These are phyloP conservation scores for Sycobia sp. DNA, from an alignment of 1,140 invertebrate species.

Conservation along the genomic window DNA sequence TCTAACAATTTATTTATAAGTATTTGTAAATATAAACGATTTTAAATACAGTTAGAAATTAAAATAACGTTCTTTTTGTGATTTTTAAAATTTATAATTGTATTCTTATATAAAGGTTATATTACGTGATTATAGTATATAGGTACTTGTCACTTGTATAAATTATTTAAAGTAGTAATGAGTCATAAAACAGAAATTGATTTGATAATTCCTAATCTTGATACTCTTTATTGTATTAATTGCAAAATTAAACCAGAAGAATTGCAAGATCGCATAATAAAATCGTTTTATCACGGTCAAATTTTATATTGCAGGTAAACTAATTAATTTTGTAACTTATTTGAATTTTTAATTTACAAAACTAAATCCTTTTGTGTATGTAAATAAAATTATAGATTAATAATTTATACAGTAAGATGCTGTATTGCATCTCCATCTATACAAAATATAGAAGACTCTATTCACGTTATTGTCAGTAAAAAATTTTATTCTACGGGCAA, in stretches of 20 bases:
- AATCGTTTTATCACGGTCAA: conserved; percentile 40
- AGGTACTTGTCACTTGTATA: too few relatives aligned
- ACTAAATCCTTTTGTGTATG: background rate
- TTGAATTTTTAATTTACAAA: background rate
- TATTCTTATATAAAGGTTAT: too few relatives aligned
- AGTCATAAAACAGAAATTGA: conserved; percentile 24
- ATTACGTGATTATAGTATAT: too few relatives aligned
- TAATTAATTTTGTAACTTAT: background rate
- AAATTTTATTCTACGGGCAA: conserved; percentile 32
- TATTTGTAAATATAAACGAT: too few relatives aligned
- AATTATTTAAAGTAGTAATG: conserved; percentile 6
- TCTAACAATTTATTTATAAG: too few relatives aligned
- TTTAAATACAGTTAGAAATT: too few relatives aligned
- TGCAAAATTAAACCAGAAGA: conserved; percentile 34
- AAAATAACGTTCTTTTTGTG: background rate
- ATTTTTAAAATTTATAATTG: too few relatives aligned
- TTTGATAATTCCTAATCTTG: conserved; percentile 30
- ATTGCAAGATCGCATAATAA: conserved; percentile 33
- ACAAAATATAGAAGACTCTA: conserved; percentile 24
- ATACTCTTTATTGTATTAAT: conserved; percentile 37
- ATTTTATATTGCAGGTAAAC: conserved; percentile 45
- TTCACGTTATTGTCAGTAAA: conserved; percentile 40
- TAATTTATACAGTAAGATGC: conserved; percentile 39
- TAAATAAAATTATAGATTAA: conserved; percentile 39
- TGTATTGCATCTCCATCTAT: conserved; percentile 45